Evolutionary conservation across 2,113 vertebrate genomes (phyloP), one percentile per base, ranked within the genome.

Genomic region (Salminus brasiliensis): DNA sequence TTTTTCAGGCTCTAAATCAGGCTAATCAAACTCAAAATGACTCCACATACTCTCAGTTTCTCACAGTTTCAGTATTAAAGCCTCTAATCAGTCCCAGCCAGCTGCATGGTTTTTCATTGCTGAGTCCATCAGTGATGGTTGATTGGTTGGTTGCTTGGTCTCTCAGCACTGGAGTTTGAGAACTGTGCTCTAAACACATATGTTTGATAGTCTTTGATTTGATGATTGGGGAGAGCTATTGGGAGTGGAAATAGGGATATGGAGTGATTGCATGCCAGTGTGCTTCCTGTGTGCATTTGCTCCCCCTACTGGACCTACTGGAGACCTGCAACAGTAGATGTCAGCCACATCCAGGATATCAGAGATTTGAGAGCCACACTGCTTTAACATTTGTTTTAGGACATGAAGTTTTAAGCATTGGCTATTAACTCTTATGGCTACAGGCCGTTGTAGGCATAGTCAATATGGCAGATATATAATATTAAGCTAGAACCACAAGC

Each of bases 281-380:
- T 78, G 25, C 39, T 69, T 72, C 10, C 70, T 32, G 45, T 15
- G 15, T 47, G 18, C 67, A 68, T 6, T 82, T 83, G 49, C 39
- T 0, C 86, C 86, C 73, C 72, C 88, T 29, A 67, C 70, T 88
- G 88, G 83, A n/a, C 76, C 49, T 73, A 76, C 47, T 55, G 5
- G 21, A 69, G 47, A 81, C 79, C 52, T 87, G 73, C 84, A 86
- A 59, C 23, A 55, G 25, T 72, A 12, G 72, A 62, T 49, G 29
- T 10, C 12, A 52, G 47, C 7, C 47, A 52, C 21, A 18, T 15
- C 1, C 13, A 11, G 3, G 12, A n/a, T 45, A 45, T 9, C 43
- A 9, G 2, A 2, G 2, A 15, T 45, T 45, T 45, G 43, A 45
- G 43, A 45, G 43, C 43, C 43, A 45, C 43, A 45, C 43, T 45